phyloP scores from a whole-genome alignment of 1,140 invertebrate species.

The Dryas iulia region DNA sequence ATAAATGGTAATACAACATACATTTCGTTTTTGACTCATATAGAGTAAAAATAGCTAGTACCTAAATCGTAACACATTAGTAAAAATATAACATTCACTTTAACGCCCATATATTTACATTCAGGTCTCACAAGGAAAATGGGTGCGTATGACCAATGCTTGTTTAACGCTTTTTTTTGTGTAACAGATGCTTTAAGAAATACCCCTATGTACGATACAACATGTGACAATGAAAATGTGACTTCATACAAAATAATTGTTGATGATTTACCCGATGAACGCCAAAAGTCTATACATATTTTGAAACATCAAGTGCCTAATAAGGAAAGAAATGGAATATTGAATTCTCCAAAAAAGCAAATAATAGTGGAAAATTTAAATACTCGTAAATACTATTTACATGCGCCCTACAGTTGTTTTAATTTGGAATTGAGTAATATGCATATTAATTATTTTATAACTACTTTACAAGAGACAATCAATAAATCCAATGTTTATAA shows the following conservation, averaged over 20 bases:
- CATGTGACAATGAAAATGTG: constrained; percentile 20
- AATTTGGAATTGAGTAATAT: neutral
- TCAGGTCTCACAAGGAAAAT: constrained; percentile 56
- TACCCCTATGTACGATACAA: constrained; percentile 28
- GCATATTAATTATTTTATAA: neutral
- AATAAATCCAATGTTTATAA: neutral
- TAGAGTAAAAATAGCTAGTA: neutral
- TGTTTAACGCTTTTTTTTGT: constrained; percentile 9
- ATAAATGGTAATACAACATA: too few relatives aligned
- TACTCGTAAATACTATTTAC: neutral
- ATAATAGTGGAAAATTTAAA: neutral
- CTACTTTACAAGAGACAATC: neutral
- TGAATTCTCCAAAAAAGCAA: neutral
- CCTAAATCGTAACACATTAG: too few relatives aligned
- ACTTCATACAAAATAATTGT: neutral
- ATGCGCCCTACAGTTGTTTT: neutral
- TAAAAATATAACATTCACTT: neutral
- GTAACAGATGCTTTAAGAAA: constrained; percentile 42
- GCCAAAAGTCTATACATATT: neutral
- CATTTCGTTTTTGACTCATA: neutral
- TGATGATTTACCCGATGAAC: neutral
- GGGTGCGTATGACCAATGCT: constrained; percentile 35
- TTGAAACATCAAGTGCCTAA: neutral
- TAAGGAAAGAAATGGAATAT: neutral
- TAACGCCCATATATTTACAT: neutral